Conservation (phyloP, 1,140 invertebrate species). For the Tetranychus cinnabarinus region DNA sequence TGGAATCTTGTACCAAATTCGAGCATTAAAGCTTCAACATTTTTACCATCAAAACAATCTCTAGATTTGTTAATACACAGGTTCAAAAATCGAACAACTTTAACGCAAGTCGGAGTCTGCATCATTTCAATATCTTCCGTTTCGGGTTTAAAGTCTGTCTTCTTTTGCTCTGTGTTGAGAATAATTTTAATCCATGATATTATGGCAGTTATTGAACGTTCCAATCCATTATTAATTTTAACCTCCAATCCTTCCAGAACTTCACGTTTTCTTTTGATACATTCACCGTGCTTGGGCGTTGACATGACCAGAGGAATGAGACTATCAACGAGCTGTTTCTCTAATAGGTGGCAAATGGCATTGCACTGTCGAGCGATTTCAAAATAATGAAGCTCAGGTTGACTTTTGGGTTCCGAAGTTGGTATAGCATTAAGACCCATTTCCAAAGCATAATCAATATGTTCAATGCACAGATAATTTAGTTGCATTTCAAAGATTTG, state of each 20-base stretch:
- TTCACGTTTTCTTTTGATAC: conserved; percentile 59
- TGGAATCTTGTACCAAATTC: conserved; percentile 78
- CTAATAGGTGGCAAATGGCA: conserved; percentile 78
- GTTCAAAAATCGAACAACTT: conserved; percentile 61
- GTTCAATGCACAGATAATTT: conserved; percentile 63
- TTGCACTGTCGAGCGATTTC: conserved; percentile 82
- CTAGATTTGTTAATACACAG: conserved; percentile 50
- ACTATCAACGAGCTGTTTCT: conserved; percentile 76
- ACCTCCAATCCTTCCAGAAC: conserved; percentile 66
- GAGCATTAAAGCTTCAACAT: conserved; percentile 55
- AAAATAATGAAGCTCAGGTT: conserved; percentile 78
- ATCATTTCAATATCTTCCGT: conserved; percentile 24
- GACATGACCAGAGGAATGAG: conserved; percentile 70
- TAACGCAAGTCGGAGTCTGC: conserved; percentile 38
- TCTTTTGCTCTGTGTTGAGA: conserved; percentile 77
- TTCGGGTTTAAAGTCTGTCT: conserved; percentile 86
- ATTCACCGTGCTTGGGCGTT: conserved; percentile 62
- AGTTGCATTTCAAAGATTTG: conserved; percentile 66
- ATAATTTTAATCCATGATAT: conserved; percentile 74
- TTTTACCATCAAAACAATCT: conserved; percentile 72
- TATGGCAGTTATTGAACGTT: conserved; percentile 58
- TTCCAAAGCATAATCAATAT: conserved; percentile 88
- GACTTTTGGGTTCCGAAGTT: conserved; percentile 53
- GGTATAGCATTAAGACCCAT: conserved; percentile 65
- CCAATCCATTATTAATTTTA: conserved; percentile 64